Percentiles rank a stretch among this genome's conserved stretches.
phyloP scores from a whole-genome alignment of 2,797 vertebrate species.

The Rhinichthys osculus region DNA sequence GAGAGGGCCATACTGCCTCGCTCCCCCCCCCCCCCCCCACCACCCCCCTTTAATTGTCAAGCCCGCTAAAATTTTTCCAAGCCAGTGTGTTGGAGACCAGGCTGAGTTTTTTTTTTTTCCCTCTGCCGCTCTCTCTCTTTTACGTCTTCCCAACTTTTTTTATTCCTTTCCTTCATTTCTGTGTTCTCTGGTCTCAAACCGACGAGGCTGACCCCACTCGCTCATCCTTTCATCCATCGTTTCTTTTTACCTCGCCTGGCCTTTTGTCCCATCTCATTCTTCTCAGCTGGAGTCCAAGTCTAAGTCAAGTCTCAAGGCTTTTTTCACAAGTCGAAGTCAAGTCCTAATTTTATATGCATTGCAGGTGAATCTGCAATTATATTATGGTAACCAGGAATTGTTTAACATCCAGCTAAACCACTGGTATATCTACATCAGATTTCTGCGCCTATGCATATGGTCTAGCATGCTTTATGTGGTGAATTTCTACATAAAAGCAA shows the following conservation, averaged over 20 bases:
- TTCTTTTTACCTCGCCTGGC: conserved; percentile 24
- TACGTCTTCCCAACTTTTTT: conserved; percentile 18
- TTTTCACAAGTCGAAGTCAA: conserved; percentile 20
- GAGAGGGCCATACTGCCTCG: conserved; percentile 96
- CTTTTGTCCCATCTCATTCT: conserved; percentile 31
- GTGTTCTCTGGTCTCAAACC: conserved; percentile 41
- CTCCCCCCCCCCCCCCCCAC: conserved; percentile 67
- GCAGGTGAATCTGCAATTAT: not conserved
- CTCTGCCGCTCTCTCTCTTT: conserved; percentile 50
- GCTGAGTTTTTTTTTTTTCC: conserved; percentile 47
- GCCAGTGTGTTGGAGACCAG: conserved; percentile 77
- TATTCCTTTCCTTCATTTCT: conserved; percentile 38
- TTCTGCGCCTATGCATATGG: not conserved
- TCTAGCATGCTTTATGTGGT: not conserved
- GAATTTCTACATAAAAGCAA: not conserved
- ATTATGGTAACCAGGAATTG: not conserved
- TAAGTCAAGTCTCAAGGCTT: conserved; percentile 91
- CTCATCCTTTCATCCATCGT: conserved; percentile 9
- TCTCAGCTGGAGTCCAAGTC: conserved; percentile 82
- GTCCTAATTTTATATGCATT: not conserved
- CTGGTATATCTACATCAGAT: not conserved
- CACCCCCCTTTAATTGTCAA: conserved; percentile 92
- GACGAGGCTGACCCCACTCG: conserved; percentile 31
- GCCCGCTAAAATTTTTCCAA: conserved; percentile 97
- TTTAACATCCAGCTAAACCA: not conserved